A percentile compares a stretch with the other conserved stretches of the same genome.
Evolutionary conservation across 2,888 invertebrate species (phyloP).

Genomic region (Heliconius erato): DNA sequence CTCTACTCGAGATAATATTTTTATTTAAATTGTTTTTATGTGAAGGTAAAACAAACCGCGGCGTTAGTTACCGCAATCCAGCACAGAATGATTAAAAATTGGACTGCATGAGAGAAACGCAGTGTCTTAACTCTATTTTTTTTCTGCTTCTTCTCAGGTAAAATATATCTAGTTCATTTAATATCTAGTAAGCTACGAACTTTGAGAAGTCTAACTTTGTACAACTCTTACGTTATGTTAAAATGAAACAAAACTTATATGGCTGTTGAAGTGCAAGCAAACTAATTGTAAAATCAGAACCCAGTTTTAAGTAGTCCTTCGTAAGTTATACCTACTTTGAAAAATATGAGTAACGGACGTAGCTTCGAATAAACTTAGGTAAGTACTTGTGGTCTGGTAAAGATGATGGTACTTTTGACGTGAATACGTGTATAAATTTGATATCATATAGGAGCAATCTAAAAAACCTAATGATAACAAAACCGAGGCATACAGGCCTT

Average conservation of each 20-base stretch:
- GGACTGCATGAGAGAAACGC: no score
- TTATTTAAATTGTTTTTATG: neutral
- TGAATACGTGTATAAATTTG: no score
- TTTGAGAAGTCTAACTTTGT: neutral
- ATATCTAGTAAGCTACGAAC: neutral
- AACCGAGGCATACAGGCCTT: no score
- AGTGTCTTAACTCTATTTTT: neutral
- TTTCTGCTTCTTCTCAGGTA: no score
- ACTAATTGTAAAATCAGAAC: constrained; percentile 14
- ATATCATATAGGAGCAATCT: no score
- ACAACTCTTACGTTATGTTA: constrained; percentile 9
- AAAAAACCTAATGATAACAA: no score
- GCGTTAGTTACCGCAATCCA: neutral
- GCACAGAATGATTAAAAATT: neutral
- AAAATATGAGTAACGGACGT: neutral
- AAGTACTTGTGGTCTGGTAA: neutral
- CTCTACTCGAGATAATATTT: neutral
- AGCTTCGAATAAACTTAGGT: no score
- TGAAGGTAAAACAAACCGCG: neutral
- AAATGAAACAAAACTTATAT: neutral
- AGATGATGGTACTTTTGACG: neutral
- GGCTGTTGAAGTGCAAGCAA: constrained; percentile 1
- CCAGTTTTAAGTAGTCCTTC: constrained; percentile 5
- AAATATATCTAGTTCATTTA: neutral
- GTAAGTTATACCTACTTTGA: neutral